These are phyloP conservation scores for Scytalopus superciliaris DNA, from an alignment of 2,113 vertebrate species.

Conservation along the genomic window DNA sequence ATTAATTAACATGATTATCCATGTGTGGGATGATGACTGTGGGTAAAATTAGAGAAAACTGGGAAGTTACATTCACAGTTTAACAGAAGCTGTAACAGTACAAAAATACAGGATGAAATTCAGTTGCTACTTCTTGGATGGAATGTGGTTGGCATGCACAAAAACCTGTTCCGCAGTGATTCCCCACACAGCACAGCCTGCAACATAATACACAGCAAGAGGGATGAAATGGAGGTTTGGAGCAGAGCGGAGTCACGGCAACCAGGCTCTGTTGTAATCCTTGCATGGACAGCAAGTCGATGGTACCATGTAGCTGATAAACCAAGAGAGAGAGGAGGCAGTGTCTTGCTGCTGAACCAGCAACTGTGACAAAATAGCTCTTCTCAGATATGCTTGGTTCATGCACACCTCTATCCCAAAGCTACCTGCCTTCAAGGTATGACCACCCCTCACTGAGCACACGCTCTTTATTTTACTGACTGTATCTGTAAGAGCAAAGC, in stretches of 20 bases:
- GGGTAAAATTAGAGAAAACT: neutral
- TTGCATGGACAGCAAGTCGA: neutral
- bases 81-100: neutral
- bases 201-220: neutral
- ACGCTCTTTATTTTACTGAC: neutral
- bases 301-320: neutral
- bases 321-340: neutral
- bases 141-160: neutral
- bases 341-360: neutral
- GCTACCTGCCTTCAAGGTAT: neutral
- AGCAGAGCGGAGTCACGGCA: neutral
- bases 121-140: neutral
- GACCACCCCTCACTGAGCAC: neutral
- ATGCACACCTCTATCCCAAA: neutral
- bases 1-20: neutral
- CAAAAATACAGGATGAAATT: neutral
- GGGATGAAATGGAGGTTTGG: neutral
- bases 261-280: neutral
- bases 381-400: neutral
- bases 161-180: neutral
- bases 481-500: neutral
- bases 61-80: neutral
- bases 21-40: neutral
- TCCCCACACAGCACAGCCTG: neutral
- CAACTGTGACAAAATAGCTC: neutral